phyloP scores from a whole-genome alignment of 2,888 invertebrate genomes.

The Tenodera sinensis region DNA sequence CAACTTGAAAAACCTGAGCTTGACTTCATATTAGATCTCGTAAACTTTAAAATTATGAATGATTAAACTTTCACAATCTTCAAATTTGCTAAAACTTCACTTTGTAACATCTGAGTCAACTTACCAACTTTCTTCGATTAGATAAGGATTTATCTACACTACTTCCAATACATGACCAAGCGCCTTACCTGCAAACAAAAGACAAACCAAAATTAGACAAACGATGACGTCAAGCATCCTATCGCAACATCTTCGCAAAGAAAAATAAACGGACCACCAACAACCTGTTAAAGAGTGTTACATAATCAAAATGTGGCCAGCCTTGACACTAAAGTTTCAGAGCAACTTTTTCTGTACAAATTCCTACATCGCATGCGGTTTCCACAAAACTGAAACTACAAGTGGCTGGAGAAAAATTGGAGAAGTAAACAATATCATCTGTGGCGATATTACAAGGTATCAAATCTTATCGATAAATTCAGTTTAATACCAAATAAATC shows the following conservation, averaged over 20 bases:
- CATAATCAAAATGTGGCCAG: not conserved
- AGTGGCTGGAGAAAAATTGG: too few relatives aligned
- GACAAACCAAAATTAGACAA: not conserved
- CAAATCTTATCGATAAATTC: too few relatives aligned
- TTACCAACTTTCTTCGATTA: not conserved
- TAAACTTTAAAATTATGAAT: too few relatives aligned
- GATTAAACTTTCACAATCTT: too few relatives aligned
- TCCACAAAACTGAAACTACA: too few relatives aligned
- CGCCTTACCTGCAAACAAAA: not conserved
- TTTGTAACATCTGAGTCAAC: not conserved
- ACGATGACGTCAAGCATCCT: not conserved
- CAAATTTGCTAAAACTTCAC: too few relatives aligned
- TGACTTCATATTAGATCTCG: too few relatives aligned
- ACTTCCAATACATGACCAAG: not conserved
- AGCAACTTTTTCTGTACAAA: not conserved
- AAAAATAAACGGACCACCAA: not conserved
- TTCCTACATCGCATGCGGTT: not conserved
- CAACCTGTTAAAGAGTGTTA: not conserved
- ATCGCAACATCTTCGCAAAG: not conserved
- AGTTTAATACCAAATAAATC: too few relatives aligned
- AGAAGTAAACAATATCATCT: too few relatives aligned
- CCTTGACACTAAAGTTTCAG: not conserved
- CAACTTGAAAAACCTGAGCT: too few relatives aligned
- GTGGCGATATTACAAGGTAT: too few relatives aligned
- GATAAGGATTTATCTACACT: not conserved